phyloP scores from a whole-genome alignment of 1,140 invertebrate genomes.

The Halictus rubicundus region DNA sequence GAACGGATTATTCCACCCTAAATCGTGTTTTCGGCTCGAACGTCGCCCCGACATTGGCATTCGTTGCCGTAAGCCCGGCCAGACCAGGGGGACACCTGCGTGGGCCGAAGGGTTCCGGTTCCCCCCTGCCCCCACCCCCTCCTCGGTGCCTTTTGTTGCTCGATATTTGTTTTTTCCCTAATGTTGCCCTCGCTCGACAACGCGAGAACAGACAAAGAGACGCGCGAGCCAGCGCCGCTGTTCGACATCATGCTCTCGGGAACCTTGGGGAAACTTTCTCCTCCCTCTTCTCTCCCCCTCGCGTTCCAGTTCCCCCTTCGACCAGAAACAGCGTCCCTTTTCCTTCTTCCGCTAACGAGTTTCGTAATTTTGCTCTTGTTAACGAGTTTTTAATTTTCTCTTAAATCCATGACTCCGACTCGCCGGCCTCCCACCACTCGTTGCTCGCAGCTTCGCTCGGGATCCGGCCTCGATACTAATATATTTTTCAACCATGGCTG shows the following conservation, averaged over 20 bases:
- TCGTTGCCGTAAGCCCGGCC: slow-evolving; percentile 50
- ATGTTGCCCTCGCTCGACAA: slow-evolving; percentile 44
- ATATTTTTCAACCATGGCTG: slow-evolving; percentile 34
- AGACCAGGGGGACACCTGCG: slow-evolving; percentile 59
- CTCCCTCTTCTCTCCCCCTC: neutral
- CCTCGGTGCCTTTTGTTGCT: slow-evolving; percentile 49
- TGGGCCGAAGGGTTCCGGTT: slow-evolving; percentile 55
- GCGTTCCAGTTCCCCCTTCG: too few relatives aligned
- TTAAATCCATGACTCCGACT: slow-evolving; percentile 45
- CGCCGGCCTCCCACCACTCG: neutral
- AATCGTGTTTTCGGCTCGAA: slow-evolving; percentile 64
- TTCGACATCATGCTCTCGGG: slow-evolving; percentile 41
- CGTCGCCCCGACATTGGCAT: slow-evolving; percentile 62
- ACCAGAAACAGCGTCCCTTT: neutral
- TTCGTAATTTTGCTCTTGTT: slow-evolving; percentile 59
- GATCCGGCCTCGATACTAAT: slow-evolving; percentile 36
- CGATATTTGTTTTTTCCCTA: slow-evolving; percentile 63
- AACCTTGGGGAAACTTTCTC: slow-evolving; percentile 34
- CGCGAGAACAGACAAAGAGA: slow-evolving; percentile 34
- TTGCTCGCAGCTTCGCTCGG: too few relatives aligned
- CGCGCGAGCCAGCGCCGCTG: slow-evolving; percentile 3
- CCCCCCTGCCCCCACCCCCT: neutral
- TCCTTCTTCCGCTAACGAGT: slow-evolving; percentile 55
- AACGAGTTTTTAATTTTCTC: slow-evolving; percentile 55
- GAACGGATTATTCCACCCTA: slow-evolving; percentile 68